phyloP scores from a whole-genome alignment of 2,888 invertebrate species.

The Lepas anatifera region DNA sequence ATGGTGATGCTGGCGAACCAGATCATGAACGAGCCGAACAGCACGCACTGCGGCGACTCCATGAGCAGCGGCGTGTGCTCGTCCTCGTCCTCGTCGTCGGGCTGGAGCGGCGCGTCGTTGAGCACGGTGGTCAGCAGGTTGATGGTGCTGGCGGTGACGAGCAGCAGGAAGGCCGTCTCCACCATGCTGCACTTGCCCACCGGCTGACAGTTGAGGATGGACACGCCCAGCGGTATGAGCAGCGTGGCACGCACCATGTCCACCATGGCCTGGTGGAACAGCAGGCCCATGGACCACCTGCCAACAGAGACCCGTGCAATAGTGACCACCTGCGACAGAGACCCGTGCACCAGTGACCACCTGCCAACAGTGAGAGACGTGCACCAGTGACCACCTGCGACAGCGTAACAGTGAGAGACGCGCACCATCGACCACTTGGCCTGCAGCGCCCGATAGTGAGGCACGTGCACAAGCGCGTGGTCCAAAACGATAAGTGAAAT shows the following conservation, averaged over 20 bases:
- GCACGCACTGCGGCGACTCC: conserved; percentile 79
- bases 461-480: too few species aligned
- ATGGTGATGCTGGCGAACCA: conserved; percentile 87
- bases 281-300: conserved; percentile 74
- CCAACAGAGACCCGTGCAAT: conserved; percentile 1
- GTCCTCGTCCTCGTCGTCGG: conserved; percentile 43
- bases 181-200: conserved; percentile 75
- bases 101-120: conserved; percentile 73
- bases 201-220: conserved; percentile 67
- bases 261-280: conserved; percentile 72
- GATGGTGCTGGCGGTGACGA: conserved; percentile 80
- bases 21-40: conserved; percentile 83
- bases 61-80: conserved; percentile 56
- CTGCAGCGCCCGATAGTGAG: too few species aligned
- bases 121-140: conserved; percentile 71
- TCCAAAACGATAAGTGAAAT: too few species aligned
- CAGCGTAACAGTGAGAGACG: neutral
- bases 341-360: conserved; percentile 72
- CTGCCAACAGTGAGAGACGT: conserved; percentile 57
- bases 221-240: conserved; percentile 61
- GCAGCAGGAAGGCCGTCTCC: conserved; percentile 72
- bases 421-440: too few species aligned
- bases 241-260: conserved; percentile 71
- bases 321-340: conserved; percentile 59
- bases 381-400: conserved; percentile 68